These are phyloP conservation scores for Pachyseris speciosa DNA, from an alignment of 64 coral and sea anemone genomes.

Conservation along the genomic window DNA sequence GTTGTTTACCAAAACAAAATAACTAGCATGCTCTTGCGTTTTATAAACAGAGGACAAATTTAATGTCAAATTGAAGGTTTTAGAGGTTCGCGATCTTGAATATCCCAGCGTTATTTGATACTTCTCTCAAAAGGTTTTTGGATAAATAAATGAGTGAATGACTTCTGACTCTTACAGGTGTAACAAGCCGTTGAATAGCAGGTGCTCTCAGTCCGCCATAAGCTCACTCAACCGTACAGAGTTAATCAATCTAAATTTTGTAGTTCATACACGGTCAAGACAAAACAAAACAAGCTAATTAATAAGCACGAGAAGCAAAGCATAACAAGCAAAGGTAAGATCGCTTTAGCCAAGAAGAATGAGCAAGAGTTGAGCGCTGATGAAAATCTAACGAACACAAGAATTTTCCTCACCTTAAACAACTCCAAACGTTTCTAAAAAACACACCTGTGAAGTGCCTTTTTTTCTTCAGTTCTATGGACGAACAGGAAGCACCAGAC, in stretches of 20 bases:
- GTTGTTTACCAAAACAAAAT: too few species aligned
- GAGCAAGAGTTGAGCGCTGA: too few species aligned
- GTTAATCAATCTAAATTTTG: not conserved
- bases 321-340: too few species aligned
- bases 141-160: not conserved
- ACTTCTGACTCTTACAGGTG: not conserved
- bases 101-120: not conserved
- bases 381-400: not conserved
- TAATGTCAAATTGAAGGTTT: too few species aligned
- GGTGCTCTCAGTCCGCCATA: not conserved
- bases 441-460: too few species aligned
- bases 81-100: too few species aligned
- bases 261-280: not conserved
- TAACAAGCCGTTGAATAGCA: not conserved
- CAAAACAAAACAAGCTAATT: conserved; percentile 14
- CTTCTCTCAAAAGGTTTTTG: not conserved
- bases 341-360: too few species aligned
- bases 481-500: too few species aligned
- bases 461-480: too few species aligned
- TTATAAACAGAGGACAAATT: too few species aligned
- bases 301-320: not conserved
- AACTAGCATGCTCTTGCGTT: too few species aligned
- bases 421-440: too few species aligned
- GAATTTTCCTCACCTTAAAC: not conserved
- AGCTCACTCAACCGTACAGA: not conserved